These are phyloP conservation scores for Phenganax stokvisi DNA, from an alignment of 92 coral and sea anemone genomes.

Conservation along the genomic window DNA sequence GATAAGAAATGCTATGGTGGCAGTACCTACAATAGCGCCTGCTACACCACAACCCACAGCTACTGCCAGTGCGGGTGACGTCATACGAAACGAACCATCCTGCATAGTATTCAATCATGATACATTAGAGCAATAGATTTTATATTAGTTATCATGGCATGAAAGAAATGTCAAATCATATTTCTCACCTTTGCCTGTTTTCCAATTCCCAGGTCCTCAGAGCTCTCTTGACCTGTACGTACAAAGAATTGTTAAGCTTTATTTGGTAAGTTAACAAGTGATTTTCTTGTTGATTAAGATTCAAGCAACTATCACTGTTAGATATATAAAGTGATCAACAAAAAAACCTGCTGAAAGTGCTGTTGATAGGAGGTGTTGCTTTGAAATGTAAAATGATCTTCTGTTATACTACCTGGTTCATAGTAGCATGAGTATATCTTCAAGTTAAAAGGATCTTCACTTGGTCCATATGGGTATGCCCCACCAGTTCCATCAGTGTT, in stretches of 20 bases:
- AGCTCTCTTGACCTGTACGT: conserved; percentile 75
- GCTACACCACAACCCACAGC: conserved; percentile 99
- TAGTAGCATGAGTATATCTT: conserved; percentile 94
- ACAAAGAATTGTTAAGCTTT: background rate
- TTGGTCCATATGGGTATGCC: conserved; percentile 92
- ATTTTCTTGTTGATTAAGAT: no score
- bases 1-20: conserved; percentile 92
- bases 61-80: conserved; percentile 93
- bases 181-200: conserved; percentile 71
- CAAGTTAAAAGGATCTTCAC: conserved; percentile 95
- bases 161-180: background rate
- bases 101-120: background rate
- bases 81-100: conserved; percentile 27
- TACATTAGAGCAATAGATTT: no score
- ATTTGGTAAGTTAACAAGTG: no score
- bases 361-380: background rate
- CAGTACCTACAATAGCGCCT: conserved; percentile 94
- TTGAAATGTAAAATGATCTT: background rate
- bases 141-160: background rate
- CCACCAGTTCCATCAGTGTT: conserved; percentile 93
- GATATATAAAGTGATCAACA: no score
- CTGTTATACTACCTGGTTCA: conserved; percentile 67
- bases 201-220: conserved; percentile 92
- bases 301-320: no score
- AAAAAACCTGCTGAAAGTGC: no score